phyloP scores from a whole-genome alignment of 2,888 invertebrate species.

The Brenthis ino region DNA sequence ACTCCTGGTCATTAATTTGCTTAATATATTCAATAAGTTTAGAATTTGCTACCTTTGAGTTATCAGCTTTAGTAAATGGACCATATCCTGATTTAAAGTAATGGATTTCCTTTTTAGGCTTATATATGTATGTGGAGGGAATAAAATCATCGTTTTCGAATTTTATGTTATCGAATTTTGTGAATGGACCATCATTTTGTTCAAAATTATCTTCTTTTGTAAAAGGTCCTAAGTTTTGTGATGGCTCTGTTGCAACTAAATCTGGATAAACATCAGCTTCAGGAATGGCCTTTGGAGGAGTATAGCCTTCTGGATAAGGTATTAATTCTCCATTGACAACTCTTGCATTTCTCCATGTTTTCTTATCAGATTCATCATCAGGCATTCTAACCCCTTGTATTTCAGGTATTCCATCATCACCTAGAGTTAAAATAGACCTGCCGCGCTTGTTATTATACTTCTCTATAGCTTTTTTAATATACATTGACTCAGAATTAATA shows the following conservation, averaged over 20 bases:
- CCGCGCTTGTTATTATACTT: constrained; percentile 82
- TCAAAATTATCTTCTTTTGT: constrained; percentile 84
- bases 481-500: constrained; percentile 85
- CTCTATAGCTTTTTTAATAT: constrained; percentile 78
- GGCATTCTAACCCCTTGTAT: constrained; percentile 92
- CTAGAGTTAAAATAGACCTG: constrained; percentile 85
- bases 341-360: constrained; percentile 93
- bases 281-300: constrained; percentile 84
- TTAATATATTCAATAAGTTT: constrained; percentile 86
- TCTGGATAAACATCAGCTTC: constrained; percentile 80
- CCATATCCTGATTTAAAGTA: constrained; percentile 79
- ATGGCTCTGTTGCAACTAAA: constrained; percentile 53
- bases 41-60: constrained; percentile 80
- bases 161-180: constrained; percentile 82
- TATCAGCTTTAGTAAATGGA: constrained; percentile 85
- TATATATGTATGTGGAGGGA: constrained; percentile 64
- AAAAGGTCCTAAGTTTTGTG: constrained; percentile 81
- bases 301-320: constrained; percentile 87
- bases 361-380: constrained; percentile 91
- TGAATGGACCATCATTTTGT: constrained; percentile 82
- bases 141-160: constrained; percentile 63
- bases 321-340: constrained; percentile 92
- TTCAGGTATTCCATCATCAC: constrained; percentile 88
- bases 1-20: constrained; percentile 85
- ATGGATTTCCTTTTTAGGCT: constrained; percentile 71